Evolutionary conservation across 2,888 invertebrate species (phyloP), one percentile per base, ranked within the genome.

Genomic region (Oscheius sp.): DNA sequence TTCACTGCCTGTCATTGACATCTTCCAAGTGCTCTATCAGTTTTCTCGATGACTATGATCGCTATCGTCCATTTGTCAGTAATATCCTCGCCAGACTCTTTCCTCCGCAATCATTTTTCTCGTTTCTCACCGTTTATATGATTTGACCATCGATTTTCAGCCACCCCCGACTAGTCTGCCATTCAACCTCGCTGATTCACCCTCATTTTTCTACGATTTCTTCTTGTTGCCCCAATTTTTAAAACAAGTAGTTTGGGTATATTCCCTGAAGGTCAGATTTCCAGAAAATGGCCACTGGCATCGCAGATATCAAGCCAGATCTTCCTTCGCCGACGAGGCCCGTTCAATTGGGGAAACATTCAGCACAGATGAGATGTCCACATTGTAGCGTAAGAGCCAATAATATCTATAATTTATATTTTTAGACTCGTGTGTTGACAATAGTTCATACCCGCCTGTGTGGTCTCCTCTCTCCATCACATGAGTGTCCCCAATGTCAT

Each of bases 401-500:
- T 35, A 35, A 35, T 35, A 9, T 35, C 35, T 35, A 35, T 35
- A 35, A 35, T 35, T 35, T n/a, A n/a, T n/a, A n/a, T n/a, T n/a
- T 69, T 43, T 41, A 69, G 69, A 56, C 55, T 23, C 55, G 55
- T 2, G 58, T 69, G n/a, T 23, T 69, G 18, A 69, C 69, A 16
- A 56, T 53, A 18, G 69, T 69, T 2, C 35, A 25, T 5, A 41
- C 1, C 16, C 35, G 69, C 5, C 45, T 69, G 7, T 69, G 69
- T 3, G 58, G 58, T 43, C 58, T 69, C 2, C 53, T 53, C 12
- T 25, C 69, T 21, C 25, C 69, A 0, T 5, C 41, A 0, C 69
- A 69, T 23, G 43, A 41, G 2, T 69, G 69, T n/a, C 69, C 69
- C 13, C 69, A 69, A 23, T 69, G 69, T 25, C 52, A 27, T 66